Percentiles rank a stretch among this genome's conserved stretches.
These are phyloP conservation scores for Drosophila nebulosa DNA, from an alignment of 1,140 invertebrate species.

Conservation along the genomic window DNA sequence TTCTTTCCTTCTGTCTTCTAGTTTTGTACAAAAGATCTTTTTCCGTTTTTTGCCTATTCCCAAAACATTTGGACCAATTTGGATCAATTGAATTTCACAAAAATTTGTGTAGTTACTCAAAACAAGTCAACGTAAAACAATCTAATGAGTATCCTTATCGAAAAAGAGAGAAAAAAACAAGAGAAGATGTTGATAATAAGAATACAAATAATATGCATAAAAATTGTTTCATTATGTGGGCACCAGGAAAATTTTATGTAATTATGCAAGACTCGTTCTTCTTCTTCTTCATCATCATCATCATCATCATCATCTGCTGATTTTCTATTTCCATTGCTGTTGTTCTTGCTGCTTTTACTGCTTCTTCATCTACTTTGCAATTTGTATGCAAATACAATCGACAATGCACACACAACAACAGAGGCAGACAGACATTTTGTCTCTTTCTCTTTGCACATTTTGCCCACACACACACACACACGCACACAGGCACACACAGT, in stretches of 20 bases:
- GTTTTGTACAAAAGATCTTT: background rate
- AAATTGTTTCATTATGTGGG: conserved; percentile 38
- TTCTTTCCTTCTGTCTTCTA: too few species aligned
- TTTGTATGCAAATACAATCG: conserved; percentile 77
- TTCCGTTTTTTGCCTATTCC: background rate
- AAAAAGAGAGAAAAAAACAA: conserved; percentile 1
- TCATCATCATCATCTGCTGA: conserved; percentile 21
- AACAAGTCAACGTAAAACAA: background rate
- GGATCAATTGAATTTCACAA: background rate
- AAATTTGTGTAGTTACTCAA: too few species aligned
- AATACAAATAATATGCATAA: background rate
- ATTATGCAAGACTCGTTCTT: conserved; percentile 59
- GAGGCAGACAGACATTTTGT: background rate
- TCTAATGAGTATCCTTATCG: too few species aligned
- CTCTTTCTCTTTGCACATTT: conserved; percentile 18
- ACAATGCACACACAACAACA: conserved; percentile 46
- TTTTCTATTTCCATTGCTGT: background rate
- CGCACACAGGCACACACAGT: background rate
- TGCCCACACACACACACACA: too few species aligned
- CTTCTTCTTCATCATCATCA: conserved; percentile 31
- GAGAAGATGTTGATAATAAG: conserved; percentile 17
- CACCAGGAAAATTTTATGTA: conserved; percentile 45
- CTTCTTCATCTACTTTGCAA: conserved; percentile 74
- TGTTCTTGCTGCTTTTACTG: conserved; percentile 37
- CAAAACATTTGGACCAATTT: background rate